Base-by-base conservation (phyloP, 2,113 vertebrate genomes). In the Paramisgurnus dabryanus region DNA sequence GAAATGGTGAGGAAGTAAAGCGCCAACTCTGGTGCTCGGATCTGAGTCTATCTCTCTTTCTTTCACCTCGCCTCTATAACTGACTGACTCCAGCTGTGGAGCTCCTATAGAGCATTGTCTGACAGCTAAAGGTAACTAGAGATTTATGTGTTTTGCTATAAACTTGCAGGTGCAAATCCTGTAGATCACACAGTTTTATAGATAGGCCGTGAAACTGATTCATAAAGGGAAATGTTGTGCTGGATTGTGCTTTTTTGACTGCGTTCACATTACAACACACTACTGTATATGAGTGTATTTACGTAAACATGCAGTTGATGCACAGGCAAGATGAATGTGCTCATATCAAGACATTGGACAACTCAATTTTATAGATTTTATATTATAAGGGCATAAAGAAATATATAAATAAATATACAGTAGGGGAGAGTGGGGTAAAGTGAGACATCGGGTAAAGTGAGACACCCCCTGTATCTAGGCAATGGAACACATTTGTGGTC, bases 71-170 rank as follows among this genome's bases (percentile, higher is more conserved):
- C 53, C 47, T 18, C 69, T 79, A n/a, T 67, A 47, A 58, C 61
- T 73, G 79, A 79, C 82, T 79, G 78, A 80, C 41, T 85, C 80
- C 80, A 85, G 80, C 84, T 80, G 83, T 40, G 34, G 49, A 84
- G 47, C 74, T 60, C 68, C 77, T 80, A 79, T 73, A 69, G 72
- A 53, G 60, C 76, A 60, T 67, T 65, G 67, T 41, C 72, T 72
- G 72, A 79, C 72, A 73, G 71, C 39, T 53, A 60, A 17, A 69
- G 58, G 74, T 61, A 60, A 67, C 71, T 15, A 15, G 61, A 85
- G 83, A 85, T 85, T 82, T 85, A 85, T 85, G 84, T 73, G 80
- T 73, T 76, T 79, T 61, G 65, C 72, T 80, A 69, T 72, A 67
- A 67, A 80, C 47, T 45, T 77, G 84, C 84, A 85, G 84, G 84